Conservation (phyloP, 2,888 invertebrate genomes). For the Tachina lurida region DNA sequence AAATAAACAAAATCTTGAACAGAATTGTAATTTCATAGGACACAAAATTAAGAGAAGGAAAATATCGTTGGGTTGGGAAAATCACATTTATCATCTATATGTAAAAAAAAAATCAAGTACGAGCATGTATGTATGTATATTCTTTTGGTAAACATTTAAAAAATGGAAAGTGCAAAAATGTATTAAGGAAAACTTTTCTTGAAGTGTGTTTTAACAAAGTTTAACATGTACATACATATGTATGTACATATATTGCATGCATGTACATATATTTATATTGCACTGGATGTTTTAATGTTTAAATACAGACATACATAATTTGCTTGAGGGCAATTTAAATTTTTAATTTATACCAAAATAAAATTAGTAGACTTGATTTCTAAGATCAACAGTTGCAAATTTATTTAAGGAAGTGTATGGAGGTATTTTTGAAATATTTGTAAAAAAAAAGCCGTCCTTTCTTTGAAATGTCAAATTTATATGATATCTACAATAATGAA, state of each 20-base stretch:
- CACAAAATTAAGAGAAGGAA: background rate
- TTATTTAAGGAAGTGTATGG: background rate
- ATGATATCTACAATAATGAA: background rate
- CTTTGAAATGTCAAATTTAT: background rate
- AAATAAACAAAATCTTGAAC: too few species aligned
- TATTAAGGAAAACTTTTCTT: slow-evolving; percentile 41
- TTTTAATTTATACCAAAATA: background rate
- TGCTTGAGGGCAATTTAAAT: background rate
- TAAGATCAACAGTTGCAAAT: background rate
- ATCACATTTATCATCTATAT: slow-evolving; percentile 49
- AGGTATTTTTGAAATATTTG: background rate
- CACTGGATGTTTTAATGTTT: slow-evolving; percentile 51
- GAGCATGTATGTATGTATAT: too few species aligned
- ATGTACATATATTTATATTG: slow-evolving; percentile 43
- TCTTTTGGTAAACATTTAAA: background rate
- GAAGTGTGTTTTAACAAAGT: background rate
- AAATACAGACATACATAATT: background rate
- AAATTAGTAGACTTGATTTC: too few species aligned
- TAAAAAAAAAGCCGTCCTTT: slow-evolving; percentile 34
- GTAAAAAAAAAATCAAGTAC: background rate
- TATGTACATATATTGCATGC: background rate
- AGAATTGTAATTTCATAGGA: background rate
- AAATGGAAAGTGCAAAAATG: background rate
- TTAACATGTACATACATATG: background rate
- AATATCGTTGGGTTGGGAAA: slow-evolving; percentile 62